These are phyloP conservation scores for Perca flavescens DNA, from an alignment of 2,113 vertebrate species.

Conservation along the genomic window DNA sequence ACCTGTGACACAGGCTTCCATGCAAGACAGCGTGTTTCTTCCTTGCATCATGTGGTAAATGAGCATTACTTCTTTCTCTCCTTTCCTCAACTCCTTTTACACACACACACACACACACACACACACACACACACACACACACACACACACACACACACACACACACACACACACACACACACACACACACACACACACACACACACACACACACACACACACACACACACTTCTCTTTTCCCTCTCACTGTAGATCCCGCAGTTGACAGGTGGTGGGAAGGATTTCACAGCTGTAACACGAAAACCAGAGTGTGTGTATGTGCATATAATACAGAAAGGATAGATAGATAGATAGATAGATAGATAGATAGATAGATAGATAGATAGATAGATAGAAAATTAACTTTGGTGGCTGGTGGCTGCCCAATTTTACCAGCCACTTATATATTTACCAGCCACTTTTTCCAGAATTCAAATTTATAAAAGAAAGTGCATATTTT, in stretches of 20 bases:
- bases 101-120: slow-evolving; percentile 8
- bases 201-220: slow-evolving; percentile 13
- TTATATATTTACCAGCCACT: no score
- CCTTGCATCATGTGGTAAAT: slow-evolving; percentile 70
- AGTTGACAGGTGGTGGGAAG: slow-evolving; percentile 74
- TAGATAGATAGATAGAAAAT: no score
- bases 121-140: background rate
- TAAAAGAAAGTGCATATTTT: no score
- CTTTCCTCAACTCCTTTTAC: background rate
- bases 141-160: slow-evolving; percentile 8
- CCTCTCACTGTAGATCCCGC: slow-evolving; percentile 47
- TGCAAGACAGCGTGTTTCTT: slow-evolving; percentile 57
- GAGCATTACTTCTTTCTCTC: slow-evolving; percentile 50
- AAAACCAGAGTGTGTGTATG: slow-evolving; percentile 41
- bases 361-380: background rate
- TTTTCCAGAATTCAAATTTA: no score
- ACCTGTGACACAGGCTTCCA: slow-evolving; percentile 67
- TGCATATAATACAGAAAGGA: slow-evolving; percentile 14
- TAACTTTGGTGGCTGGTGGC: no score
- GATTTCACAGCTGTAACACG: slow-evolving; percentile 66
- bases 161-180: background rate
- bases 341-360: background rate
- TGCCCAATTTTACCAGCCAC: no score
- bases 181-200: slow-evolving; percentile 8
- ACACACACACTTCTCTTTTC: background rate